A percentile compares a stretch with the other conserved stretches of the same genome.
Evolutionary conservation across 2,888 invertebrate genomes (phyloP).

Genomic region (Penaeus monodon): DNA sequence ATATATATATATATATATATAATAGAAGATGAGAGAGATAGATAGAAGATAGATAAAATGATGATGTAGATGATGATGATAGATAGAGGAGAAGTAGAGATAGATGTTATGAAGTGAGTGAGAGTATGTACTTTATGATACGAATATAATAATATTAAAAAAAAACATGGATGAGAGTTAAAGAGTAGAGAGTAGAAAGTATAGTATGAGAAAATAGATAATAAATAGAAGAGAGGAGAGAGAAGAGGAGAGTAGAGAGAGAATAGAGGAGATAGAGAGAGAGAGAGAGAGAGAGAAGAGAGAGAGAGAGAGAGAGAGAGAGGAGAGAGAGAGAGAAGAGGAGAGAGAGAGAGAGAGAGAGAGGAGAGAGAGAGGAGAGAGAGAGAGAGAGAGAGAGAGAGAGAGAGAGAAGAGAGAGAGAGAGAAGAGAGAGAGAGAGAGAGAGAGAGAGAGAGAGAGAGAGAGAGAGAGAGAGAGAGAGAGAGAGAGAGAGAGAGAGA

Average conservation of each 20-base stretch:
- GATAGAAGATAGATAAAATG: too few relatives aligned
- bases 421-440: background rate
- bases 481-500: background rate
- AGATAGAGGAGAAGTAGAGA: too few relatives aligned
- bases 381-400: background rate
- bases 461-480: background rate
- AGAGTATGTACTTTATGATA: too few relatives aligned
- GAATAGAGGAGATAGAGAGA: background rate
- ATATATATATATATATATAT: too few relatives aligned
- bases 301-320: background rate
- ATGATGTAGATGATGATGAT: too few relatives aligned
- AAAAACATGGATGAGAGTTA: too few relatives aligned
- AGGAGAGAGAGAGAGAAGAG: background rate
- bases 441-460: background rate
- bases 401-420: background rate
- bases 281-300: background rate
- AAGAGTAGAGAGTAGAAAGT: too few relatives aligned
- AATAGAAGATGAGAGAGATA: too few relatives aligned
- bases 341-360: background rate
- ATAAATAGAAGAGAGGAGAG: background rate
- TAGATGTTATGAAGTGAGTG: too few relatives aligned
- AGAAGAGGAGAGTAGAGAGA: background rate
- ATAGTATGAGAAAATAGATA: too few relatives aligned
- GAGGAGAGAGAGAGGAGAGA: background rate
- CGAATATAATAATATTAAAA: too few relatives aligned